Base-by-base conservation (phyloP, 2,113 vertebrate species). In the Percopsis transmontana region DNA sequence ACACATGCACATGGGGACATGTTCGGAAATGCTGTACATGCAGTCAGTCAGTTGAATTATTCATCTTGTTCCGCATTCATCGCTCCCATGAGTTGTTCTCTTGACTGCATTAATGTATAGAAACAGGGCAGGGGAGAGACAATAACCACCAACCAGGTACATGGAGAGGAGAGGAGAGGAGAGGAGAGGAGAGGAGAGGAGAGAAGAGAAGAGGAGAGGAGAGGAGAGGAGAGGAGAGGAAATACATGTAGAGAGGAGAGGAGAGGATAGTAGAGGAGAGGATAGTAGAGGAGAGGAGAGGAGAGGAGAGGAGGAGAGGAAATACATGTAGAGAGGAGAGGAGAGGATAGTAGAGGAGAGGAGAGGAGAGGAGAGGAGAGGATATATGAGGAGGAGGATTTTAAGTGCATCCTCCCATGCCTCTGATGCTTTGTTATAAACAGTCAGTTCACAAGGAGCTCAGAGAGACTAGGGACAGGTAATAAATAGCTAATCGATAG, bases 401-500 rank as follows among this genome's bases (percentile, higher is more conserved):
- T 58, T 50, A n/a, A 16, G 57, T 54, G 10, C 19, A 19, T 41
- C 50, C 48, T 21, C 47, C 40, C 24, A 40, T 66, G 5, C 69
- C 33, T 62, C 54, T 75, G 15, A 2, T 62, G 21, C 56, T 65
- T 62, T 13, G 42, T 62, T 56, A 58, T 77, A 71, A 66, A 52
- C 56, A 64, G 62, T 47, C 69, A 55, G 62, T 66, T 39, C 39
- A 21, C 57, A 62, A 65, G 72, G 48, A 48, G 66, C 58, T 57
- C 58, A 68, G 59, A 33, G 27, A 33, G 27, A 77, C 64, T 62
- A 10, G 20, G 44, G 58, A 27, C 45, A 62, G 57, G 27, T 75
- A 68, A 82, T 65, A 87, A 75, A 80, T 59, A 63, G 73, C 64
- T 53, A 85, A 85, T 86, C 79, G 15, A 86, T 85, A 71, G 58